Evolutionary conservation across 2,888 invertebrate species (phyloP), one percentile per base, ranked within the genome.

Genomic region (Stramonita haemastoma): DNA sequence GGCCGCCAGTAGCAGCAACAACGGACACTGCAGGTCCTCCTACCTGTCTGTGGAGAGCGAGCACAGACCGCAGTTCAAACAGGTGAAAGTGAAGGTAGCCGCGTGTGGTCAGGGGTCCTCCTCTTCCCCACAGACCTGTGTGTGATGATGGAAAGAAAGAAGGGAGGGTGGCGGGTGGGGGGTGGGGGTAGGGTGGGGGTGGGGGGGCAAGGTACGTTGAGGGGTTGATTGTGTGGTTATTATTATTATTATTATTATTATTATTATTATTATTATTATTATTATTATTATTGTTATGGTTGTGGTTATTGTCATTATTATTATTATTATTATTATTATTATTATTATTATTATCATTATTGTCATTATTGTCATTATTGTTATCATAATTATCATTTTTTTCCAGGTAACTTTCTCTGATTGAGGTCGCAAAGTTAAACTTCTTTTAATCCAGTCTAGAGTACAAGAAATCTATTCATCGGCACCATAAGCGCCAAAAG

Each of bases 91-190:
- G 29, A 86, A 22, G 34, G 60, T 86, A 22, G 66, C 5, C 22
- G 60, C 66, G n/a, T 22, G 66, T 19, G 13, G 56, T 15, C 11
- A n/a, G 13, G 70, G 66, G n/a, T n/a, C n/a, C n/a, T n/a, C n/a
- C 36, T n/a, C 57, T 32, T 22, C 56, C 34, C 60, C 86, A 0
- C 86, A 70, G 34, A 86, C 86, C 57, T 32, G 86, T 86, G 86
- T 86, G 19, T 86, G 70, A 86, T 66, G 19, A 13, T 77, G 15
- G 13, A 77, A n/a, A 73, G 6, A 73, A 73, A 73, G 13, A 77
- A n/a, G 1, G 13, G 13, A n/a, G n/a, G 17, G 17, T 26, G 15
- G 22, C 6, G 6, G 6, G 60, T 60, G 11, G 60, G 19, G 13
- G 19, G 19, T 60, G 60, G 60, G 60, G 60, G 60, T 11, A 19